Base-by-base conservation (phyloP, 2,888 invertebrate species). In the Zhengitettix transpicula region DNA sequence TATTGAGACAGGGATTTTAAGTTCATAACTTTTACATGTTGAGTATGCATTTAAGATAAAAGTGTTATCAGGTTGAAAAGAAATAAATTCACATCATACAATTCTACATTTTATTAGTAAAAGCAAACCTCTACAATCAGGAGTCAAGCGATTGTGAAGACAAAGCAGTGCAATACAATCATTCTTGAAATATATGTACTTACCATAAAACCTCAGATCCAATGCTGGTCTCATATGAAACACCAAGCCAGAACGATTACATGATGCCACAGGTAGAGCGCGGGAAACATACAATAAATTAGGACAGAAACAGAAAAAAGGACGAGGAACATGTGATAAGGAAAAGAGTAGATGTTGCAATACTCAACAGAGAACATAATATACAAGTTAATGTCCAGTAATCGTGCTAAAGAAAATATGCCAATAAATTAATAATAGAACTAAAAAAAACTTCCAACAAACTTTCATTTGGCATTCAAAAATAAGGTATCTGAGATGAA, bases 141-240 rank as follows among this genome's bases (percentile, higher is more conserved):
- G 47, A 28, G 47, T 47, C 47, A 14, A 47, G 47, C 47, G 14
- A 47, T n/a, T 14, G 47, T 47, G 47, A 47, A 47, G 47, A 47
- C 47, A 47, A 47, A 47, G 47, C 47, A 40, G 15, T 40, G 40
- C 55, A 55, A 55, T 1, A n/a, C 47, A 47, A 47, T 14, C 47
- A 47, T 47, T 47, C 47, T 14, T 47, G 47, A 7, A 47, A 12
- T 14, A 12, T 14, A n/a, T 16, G 17, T 69, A 73, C 73, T 73
- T 72, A 75, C 75, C 75, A 75, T 60, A 73, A 65, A 61, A 71
- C 68, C 66, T 73, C 71, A 65, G 70, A 70, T 73, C 74, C 73
- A 69, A 74, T 69, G 71, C 75, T 75, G 65, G 66, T 67, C 67
- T 67, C 67, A 67, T 66, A 68, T 66, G 69, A 69, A 70, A 69